A percentile compares a stretch with the other conserved stretches of the same genome.
These are phyloP conservation scores for Microplitis manilae DNA, from an alignment of 2,888 invertebrate genomes.

Conservation along the genomic window DNA sequence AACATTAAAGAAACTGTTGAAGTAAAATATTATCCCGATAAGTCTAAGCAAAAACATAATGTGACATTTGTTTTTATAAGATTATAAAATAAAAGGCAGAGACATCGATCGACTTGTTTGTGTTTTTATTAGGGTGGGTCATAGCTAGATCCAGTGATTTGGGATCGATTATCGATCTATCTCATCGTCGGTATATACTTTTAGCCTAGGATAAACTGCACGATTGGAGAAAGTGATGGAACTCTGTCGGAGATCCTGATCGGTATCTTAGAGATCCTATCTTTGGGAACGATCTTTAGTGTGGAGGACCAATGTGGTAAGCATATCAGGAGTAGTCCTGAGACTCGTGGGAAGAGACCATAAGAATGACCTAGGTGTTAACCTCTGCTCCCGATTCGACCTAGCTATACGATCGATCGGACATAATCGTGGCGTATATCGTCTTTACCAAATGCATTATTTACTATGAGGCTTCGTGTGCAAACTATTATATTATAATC, in stretches of 20 bases:
- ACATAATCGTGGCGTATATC: conserved; percentile 38
- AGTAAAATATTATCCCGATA: not conserved
- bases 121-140: not conserved
- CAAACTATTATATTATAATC: conserved; percentile 30
- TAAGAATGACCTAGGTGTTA: conserved; percentile 47
- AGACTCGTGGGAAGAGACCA: conserved; percentile 60
- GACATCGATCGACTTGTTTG: conserved; percentile 4
- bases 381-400: conserved; percentile 45
- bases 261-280: conserved; percentile 60
- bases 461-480: conserved; percentile 27
- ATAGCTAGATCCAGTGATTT: conserved; percentile 14
- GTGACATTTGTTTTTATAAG: not conserved
- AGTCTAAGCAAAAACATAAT: not conserved
- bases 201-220: conserved; percentile 36
- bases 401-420: conserved; percentile 38
- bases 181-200: conserved; percentile 21
- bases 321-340: conserved; percentile 28
- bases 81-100: not conserved
- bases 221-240: conserved; percentile 65
- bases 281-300: conserved; percentile 60
- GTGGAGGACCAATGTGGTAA: conserved; percentile 23
- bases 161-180: conserved; percentile 36
- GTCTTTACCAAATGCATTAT: conserved; percentile 31
- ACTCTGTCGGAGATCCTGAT: conserved; percentile 63
- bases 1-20: not conserved